A percentile compares a stretch with the other conserved stretches of the same genome.
phyloP scores from a whole-genome alignment of 2,113 vertebrate genomes.

The Tetrao urogallus region DNA sequence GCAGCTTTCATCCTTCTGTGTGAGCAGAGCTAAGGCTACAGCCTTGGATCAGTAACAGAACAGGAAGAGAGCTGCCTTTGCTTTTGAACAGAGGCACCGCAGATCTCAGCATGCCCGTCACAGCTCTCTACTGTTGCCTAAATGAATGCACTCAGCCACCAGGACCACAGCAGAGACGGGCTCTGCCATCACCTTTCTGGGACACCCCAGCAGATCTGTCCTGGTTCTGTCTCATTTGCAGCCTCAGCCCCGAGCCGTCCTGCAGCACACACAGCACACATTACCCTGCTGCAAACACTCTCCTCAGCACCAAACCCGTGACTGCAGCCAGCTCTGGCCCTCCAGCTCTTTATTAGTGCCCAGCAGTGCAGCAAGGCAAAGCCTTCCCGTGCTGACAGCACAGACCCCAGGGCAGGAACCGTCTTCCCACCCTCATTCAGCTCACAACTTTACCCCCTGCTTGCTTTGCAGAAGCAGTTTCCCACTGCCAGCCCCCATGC shows the following conservation, averaged over 20 bases:
- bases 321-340: neutral
- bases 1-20: neutral
- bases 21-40: conserved; percentile 20
- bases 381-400: neutral
- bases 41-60: neutral
- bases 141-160: neutral
- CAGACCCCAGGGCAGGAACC: neutral
- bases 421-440: neutral
- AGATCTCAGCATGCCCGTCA: neutral
- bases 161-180: neutral
- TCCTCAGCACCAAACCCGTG: neutral
- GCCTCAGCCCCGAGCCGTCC: neutral
- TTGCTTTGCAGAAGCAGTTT: neutral
- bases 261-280: neutral
- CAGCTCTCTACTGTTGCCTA: neutral
- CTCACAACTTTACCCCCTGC: neutral
- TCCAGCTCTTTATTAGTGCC: neutral
- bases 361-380: neutral
- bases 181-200: neutral
- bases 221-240: neutral
- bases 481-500: neutral
- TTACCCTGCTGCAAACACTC: neutral
- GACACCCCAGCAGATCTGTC: neutral
- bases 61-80: neutral
- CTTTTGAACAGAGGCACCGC: neutral